phyloP scores from a whole-genome alignment of 2,113 vertebrate species.

The Phaetusa simplex region DNA sequence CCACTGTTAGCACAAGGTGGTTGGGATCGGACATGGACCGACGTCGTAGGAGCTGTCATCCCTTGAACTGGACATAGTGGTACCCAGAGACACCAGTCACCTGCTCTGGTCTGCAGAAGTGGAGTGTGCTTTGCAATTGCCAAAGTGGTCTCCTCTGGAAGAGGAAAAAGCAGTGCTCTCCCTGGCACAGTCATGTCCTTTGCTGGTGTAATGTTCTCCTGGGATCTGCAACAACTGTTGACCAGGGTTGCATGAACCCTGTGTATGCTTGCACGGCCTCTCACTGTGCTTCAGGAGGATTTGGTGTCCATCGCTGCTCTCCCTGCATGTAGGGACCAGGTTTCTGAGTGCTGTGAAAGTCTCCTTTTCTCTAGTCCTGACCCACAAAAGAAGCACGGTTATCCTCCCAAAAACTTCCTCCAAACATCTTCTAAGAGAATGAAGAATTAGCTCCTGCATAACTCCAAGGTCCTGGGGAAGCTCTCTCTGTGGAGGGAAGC shows the following conservation, averaged over 20 bases:
- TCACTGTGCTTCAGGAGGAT: not conserved
- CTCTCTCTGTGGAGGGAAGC: not conserved
- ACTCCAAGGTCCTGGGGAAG: not conserved
- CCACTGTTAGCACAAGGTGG: not conserved
- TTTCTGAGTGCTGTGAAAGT: not conserved
- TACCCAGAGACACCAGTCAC: not conserved
- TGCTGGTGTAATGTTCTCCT: not conserved
- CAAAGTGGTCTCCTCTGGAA: not conserved
- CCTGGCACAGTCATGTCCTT: accelerated
- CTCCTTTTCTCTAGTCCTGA: not conserved
- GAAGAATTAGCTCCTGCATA: not conserved
- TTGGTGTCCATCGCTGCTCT: not conserved
- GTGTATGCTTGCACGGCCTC: not conserved
- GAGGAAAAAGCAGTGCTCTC: not conserved
- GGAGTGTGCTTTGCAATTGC: not conserved
- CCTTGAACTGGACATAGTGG: not conserved
- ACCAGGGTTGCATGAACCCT: not conserved
- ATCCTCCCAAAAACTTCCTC: not conserved
- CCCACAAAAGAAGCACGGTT: not conserved
- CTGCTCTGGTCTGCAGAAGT: not conserved
- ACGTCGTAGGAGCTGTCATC: accelerated
- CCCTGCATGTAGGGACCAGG: not conserved
- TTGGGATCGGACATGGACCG: accelerated
- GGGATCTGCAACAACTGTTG: not conserved
- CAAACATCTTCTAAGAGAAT: not conserved